A percentile compares a stretch with the other conserved stretches of the same genome.
These are phyloP conservation scores for Istiophorus platypterus DNA, from an alignment of 2,113 vertebrate genomes.

Conservation along the genomic window DNA sequence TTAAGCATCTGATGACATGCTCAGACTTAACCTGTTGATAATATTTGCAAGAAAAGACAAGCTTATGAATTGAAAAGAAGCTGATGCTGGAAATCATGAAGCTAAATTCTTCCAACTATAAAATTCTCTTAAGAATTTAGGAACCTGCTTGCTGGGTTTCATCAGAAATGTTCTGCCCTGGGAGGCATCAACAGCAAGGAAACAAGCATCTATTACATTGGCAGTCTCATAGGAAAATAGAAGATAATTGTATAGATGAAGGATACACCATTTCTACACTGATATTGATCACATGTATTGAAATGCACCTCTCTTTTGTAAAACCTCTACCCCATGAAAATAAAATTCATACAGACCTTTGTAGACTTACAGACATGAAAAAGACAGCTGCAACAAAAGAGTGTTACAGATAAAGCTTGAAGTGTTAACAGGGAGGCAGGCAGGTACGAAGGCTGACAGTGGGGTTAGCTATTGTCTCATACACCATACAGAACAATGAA, in stretches of 20 bases:
- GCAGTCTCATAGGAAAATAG: background rate
- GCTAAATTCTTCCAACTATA: background rate
- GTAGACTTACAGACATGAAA: background rate
- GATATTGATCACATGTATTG: slow-evolving; percentile 13
- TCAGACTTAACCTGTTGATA: slow-evolving; percentile 10
- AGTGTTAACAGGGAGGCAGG: background rate
- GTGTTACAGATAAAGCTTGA: slow-evolving; percentile 27
- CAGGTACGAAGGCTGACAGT: slow-evolving; percentile 10
- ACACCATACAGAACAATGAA: slow-evolving; percentile 21
- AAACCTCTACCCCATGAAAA: background rate
- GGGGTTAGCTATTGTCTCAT: slow-evolving; percentile 3
- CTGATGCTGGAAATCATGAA: slow-evolving; percentile 3
- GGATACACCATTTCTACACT: slow-evolving; percentile 11
- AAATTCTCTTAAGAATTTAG: slow-evolving; percentile 16
- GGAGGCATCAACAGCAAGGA: background rate
- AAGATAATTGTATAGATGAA: background rate
- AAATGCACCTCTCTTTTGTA: background rate
- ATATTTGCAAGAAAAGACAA: slow-evolving; percentile 11
- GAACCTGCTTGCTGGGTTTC: background rate
- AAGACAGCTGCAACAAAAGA: background rate
- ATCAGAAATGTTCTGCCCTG: background rate
- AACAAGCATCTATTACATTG: slow-evolving; percentile 13
- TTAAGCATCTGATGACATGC: slow-evolving; percentile 46
- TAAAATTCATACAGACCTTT: background rate
- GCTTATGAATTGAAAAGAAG: background rate